Evolutionary conservation across 2,888 invertebrate genomes (phyloP).

Genomic region (Minunthozetes semirufus): DNA sequence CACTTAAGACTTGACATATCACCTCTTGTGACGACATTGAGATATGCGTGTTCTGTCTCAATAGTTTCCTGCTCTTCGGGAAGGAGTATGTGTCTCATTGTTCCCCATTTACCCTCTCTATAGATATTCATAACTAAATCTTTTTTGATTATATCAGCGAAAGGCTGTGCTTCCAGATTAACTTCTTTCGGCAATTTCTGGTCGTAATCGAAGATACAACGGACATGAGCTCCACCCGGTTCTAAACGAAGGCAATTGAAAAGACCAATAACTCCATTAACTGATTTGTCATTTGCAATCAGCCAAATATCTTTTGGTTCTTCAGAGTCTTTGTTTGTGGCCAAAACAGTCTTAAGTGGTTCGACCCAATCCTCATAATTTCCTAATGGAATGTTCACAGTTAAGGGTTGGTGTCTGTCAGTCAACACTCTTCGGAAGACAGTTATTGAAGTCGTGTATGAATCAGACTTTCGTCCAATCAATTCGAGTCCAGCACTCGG

Average conservation of each 20-base stretch:
- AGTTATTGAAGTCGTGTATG: slow-evolving; percentile 53
- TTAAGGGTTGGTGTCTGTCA: slow-evolving; percentile 24
- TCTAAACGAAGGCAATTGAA: slow-evolving; percentile 83
- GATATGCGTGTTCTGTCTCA: slow-evolving; percentile 76
- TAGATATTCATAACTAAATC: slow-evolving; percentile 81
- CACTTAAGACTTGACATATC: slow-evolving; percentile 86
- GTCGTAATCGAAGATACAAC: slow-evolving; percentile 52
- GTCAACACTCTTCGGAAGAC: slow-evolving; percentile 57
- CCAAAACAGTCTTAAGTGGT: slow-evolving; percentile 65
- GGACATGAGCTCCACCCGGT: slow-evolving; percentile 68
- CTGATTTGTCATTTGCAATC: slow-evolving; percentile 61
- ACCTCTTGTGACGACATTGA: slow-evolving; percentile 86
- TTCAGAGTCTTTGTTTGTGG: slow-evolving; percentile 53
- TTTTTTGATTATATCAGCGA: slow-evolving; percentile 49
- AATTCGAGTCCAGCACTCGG: slow-evolving; percentile 37
- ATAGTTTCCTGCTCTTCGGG: slow-evolving; percentile 45
- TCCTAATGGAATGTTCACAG: slow-evolving; percentile 38
- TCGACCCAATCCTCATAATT: slow-evolving; percentile 62
- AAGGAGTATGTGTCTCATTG: slow-evolving; percentile 70
- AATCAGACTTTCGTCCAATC: slow-evolving; percentile 56
- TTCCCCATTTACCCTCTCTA: slow-evolving; percentile 66
- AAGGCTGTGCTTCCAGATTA: slow-evolving; percentile 37
- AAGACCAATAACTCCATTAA: slow-evolving; percentile 75
- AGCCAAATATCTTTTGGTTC: slow-evolving; percentile 55
- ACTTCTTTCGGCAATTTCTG: slow-evolving; percentile 49